A percentile compares a stretch with the other conserved stretches of the same genome.
Evolutionary conservation across 2,797 vertebrate species (phyloP).

Genomic region (Cuniculus paca): DNA sequence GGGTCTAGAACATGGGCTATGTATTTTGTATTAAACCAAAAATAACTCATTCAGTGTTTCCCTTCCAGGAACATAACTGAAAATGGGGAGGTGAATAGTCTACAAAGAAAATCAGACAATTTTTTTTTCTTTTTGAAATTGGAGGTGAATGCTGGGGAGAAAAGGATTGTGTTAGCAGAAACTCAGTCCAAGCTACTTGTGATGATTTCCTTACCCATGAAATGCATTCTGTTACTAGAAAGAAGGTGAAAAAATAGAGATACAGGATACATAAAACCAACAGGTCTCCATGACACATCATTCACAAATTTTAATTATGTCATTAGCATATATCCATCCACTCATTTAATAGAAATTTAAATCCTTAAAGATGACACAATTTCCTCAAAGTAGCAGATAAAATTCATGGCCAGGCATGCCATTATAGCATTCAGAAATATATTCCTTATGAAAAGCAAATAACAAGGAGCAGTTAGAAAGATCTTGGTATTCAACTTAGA

Average conservation of each 20-base stretch:
- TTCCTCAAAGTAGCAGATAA: neutral
- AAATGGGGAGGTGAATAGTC: neutral
- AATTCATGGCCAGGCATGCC: neutral
- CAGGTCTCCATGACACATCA: neutral
- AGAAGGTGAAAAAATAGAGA: neutral
- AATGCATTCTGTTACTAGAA: neutral
- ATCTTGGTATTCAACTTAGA: neutral
- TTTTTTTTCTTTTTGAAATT: neutral
- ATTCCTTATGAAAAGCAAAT: constrained; percentile 17
- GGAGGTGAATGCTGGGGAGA: neutral
- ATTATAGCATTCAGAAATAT: neutral
- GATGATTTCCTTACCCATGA: neutral
- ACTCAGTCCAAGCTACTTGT: neutral
- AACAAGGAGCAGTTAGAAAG: neutral
- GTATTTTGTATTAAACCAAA: neutral
- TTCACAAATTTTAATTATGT: neutral
- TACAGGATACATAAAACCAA: neutral
- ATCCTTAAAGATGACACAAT: neutral
- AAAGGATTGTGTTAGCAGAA: neutral
- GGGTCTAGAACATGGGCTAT: neutral
- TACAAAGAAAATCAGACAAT: neutral
- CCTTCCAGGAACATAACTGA: neutral
- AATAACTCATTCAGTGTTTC: neutral
- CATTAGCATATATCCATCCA: neutral
- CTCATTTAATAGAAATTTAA: neutral